Conservation (phyloP, 2,113 vertebrate species). For the Nerophis lumbriciformis region DNA sequence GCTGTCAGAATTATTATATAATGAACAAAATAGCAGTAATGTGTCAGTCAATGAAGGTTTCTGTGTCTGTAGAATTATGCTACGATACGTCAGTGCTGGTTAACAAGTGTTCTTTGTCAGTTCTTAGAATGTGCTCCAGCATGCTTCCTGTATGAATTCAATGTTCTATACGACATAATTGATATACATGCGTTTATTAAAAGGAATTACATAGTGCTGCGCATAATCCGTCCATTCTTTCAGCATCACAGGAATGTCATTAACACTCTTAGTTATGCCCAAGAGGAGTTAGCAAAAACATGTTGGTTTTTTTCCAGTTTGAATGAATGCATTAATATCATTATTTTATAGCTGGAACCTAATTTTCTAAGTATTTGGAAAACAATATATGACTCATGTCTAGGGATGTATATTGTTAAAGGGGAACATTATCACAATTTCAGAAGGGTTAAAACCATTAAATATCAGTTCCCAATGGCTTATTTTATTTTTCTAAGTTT, state of each 20-base stretch:
- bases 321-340: too few relatives aligned
- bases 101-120: neutral
- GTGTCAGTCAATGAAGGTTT: slow-evolving; percentile 18
- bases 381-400: too few relatives aligned
- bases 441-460: too few relatives aligned
- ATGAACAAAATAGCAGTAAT: slow-evolving; percentile 12
- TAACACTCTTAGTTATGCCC: neutral
- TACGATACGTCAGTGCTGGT: neutral
- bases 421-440: too few relatives aligned
- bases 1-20: slow-evolving; percentile 10
- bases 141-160: neutral
- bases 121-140: neutral
- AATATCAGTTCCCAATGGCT: too few relatives aligned
- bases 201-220: neutral
- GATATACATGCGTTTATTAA: neutral
- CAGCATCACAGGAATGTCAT: neutral
- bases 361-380: too few relatives aligned
- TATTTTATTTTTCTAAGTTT: too few relatives aligned
- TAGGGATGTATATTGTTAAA: too few relatives aligned
- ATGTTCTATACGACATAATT: neutral
- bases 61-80: neutral
- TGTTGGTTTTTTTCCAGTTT: too few relatives aligned
- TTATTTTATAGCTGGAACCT: too few relatives aligned
- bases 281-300: neutral
- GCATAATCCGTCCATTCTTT: neutral